Percentiles rank a stretch among this genome's conserved stretches.
Conservation (phyloP, 92 coral and sea anemone species). For the Epizoanthus fatuus region DNA sequence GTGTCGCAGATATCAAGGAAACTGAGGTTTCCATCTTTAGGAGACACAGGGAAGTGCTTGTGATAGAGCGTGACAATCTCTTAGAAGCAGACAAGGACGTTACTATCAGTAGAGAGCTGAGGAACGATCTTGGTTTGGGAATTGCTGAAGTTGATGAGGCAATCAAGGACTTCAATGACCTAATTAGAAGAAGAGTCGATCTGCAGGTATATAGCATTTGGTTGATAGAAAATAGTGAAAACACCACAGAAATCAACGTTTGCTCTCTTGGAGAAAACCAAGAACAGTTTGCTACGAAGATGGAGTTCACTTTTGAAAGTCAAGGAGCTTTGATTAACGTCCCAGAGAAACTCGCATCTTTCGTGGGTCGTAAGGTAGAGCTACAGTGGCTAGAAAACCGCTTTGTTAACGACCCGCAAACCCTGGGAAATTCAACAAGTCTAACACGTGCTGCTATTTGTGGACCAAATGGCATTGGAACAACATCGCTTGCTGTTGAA, state of each 20-base stretch:
- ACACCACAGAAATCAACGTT: too few relatives aligned
- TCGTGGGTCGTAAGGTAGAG: not conserved
- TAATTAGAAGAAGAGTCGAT: too few relatives aligned
- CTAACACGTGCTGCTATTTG: not conserved
- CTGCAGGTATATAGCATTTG: too few relatives aligned
- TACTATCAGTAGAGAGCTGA: not conserved
- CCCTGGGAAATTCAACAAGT: not conserved
- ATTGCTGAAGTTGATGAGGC: too few relatives aligned
- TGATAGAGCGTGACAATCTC: not conserved
- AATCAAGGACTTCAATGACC: too few relatives aligned
- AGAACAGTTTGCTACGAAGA: not conserved
- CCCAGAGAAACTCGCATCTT: not conserved
- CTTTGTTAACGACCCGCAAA: not conserved
- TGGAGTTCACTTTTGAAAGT: not conserved
- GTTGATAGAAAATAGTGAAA: too few relatives aligned
- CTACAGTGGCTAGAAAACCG: not conserved
- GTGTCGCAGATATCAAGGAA: slow-evolving; percentile 19
- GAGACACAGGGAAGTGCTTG: not conserved
- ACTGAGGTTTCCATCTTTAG: not conserved
- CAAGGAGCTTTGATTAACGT: not conserved
- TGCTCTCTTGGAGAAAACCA: too few relatives aligned
- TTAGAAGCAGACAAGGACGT: not conserved
- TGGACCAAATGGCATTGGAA: not conserved
- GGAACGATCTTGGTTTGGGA: not conserved
- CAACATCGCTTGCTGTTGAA: slow-evolving; percentile 7